Conservation (phyloP, 1,140 invertebrate species). For the Zaprionus africanus region DNA sequence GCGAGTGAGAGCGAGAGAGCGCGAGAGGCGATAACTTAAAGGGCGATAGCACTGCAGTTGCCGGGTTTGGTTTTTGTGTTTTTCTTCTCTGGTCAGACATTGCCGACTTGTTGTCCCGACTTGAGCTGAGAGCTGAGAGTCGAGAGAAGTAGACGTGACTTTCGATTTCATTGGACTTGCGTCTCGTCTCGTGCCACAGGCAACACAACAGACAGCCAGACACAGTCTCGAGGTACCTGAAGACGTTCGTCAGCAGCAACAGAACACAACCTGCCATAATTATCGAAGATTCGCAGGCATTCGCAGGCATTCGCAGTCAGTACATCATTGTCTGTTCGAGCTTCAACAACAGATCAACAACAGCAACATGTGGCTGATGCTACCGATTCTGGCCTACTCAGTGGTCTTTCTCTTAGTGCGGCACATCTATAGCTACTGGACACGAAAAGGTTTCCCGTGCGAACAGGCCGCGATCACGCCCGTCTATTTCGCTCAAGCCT, state of each 20-base stretch:
- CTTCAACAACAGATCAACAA: constrained; percentile 32
- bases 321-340: constrained; percentile 37
- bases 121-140: constrained; percentile 12
- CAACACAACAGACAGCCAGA: constrained; percentile 12
- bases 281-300: constrained; percentile 45
- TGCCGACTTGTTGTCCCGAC: constrained; percentile 51
- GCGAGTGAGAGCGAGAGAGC: background rate
- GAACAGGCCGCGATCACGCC: constrained; percentile 57
- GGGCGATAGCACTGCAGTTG: constrained; percentile 66
- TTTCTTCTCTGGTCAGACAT: constrained; percentile 56
- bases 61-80: constrained; percentile 26
- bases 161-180: constrained; percentile 59
- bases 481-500: constrained; percentile 62
- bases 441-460: constrained; percentile 72
- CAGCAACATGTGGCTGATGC: constrained; percentile 71
- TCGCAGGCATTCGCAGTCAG: constrained; percentile 51
- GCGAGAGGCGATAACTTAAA: constrained; percentile 46
- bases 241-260: background rate
- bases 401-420: constrained; percentile 68
- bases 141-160: constrained; percentile 50
- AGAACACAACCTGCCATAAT: constrained; percentile 60
- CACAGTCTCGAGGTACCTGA: background rate
- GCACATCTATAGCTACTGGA: constrained; percentile 77
- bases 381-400: constrained; percentile 73
- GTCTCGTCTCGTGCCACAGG: constrained; percentile 30